These are phyloP conservation scores for Caradrina clavipalpis DNA, from an alignment of 2,888 invertebrate species.

Conservation along the genomic window DNA sequence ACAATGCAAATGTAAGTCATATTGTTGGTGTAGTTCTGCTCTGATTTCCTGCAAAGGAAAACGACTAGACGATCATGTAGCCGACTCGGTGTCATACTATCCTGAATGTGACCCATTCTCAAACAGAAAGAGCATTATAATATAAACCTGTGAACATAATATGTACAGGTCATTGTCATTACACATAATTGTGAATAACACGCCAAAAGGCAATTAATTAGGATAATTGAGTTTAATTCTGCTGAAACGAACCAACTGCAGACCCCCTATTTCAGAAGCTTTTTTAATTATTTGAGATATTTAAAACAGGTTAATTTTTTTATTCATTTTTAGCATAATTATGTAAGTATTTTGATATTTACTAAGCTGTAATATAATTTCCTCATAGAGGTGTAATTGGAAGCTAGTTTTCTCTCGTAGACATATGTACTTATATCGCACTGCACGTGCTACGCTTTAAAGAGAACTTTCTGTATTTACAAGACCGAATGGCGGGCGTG, in stretches of 20 bases:
- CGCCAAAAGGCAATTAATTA: background rate
- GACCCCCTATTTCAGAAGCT: no score
- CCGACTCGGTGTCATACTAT: constrained; percentile 16
- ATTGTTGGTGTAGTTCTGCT: constrained; percentile 35
- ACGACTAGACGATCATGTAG: constrained; percentile 15
- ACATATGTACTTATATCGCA: background rate
- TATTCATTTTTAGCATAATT: no score
- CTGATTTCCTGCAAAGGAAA: constrained; percentile 28
- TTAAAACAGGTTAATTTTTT: no score
- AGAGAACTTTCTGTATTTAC: background rate
- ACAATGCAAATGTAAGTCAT: background rate
- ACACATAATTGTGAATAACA: background rate
- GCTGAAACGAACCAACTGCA: no score
- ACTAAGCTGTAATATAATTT: no score
- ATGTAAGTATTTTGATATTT: no score
- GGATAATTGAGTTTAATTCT: background rate
- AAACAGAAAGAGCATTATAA: background rate
- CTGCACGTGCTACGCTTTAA: background rate
- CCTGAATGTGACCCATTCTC: background rate
- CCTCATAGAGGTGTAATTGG: no score
- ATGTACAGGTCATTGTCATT: background rate
- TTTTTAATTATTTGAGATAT: no score
- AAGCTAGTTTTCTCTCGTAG: background rate
- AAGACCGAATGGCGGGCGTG: background rate
- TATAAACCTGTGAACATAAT: background rate